Percentiles rank a stretch among this genome's conserved stretches.
Conservation (phyloP, 2,113 vertebrate genomes). For the Serilophus lunatus region DNA sequence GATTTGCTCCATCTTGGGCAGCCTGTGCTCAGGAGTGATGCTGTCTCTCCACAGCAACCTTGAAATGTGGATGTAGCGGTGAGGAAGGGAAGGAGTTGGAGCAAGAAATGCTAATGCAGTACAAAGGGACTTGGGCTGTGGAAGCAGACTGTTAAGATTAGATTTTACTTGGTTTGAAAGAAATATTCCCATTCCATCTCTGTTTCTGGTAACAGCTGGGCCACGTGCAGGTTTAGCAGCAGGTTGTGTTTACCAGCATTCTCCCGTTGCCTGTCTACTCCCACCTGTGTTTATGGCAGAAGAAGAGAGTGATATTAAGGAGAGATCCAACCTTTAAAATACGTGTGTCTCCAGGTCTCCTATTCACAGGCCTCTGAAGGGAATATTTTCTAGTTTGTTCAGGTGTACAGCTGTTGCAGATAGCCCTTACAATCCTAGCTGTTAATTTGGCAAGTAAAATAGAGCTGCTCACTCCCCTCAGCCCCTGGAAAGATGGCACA, state of each 20-base stretch:
- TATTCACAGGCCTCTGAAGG: background rate
- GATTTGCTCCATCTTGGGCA: background rate
- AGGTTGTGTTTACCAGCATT: background rate
- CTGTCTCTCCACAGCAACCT: background rate
- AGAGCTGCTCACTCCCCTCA: background rate
- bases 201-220: background rate
- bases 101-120: background rate
- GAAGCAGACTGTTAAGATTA: background rate
- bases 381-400: background rate
- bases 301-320: background rate
- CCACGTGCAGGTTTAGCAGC: background rate
- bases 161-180: background rate
- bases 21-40: background rate
- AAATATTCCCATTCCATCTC: background rate
- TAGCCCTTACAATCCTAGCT: background rate
- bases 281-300: background rate
- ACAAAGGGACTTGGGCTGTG: background rate
- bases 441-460: background rate
- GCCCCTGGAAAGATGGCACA: background rate
- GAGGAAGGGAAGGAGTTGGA: background rate
- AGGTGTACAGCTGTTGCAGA: background rate
- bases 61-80: background rate
- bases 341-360: background rate
- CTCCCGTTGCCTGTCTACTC: accelerated
- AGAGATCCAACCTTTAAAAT: background rate